phyloP scores from a whole-genome alignment of 2,888 invertebrate species.

The Nebria brevicollis region DNA sequence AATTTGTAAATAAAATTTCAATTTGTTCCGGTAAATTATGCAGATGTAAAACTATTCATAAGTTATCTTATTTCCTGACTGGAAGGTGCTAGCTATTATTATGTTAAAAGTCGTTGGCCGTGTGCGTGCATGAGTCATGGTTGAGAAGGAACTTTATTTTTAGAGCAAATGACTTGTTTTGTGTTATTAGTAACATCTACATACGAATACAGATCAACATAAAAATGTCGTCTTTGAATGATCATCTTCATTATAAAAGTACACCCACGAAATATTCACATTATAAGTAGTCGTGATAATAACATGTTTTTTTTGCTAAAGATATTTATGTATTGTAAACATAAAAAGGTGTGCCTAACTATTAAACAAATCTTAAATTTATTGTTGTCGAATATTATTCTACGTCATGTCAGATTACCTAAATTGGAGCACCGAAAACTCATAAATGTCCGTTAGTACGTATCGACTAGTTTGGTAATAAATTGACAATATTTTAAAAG shows the following conservation, averaged over 20 bases:
- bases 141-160: conserved; percentile 15
- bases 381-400: not conserved
- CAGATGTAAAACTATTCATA: not conserved
- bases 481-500: too few species aligned
- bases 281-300: not conserved
- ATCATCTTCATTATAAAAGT: not conserved
- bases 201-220: not conserved
- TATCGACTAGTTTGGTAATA: too few species aligned
- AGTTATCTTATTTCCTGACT: not conserved
- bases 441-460: not conserved
- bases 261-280: not conserved
- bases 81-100: conserved; percentile 31
- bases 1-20: not conserved
- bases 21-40: not conserved
- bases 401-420: not conserved
- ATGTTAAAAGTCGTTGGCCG: conserved; percentile 37
- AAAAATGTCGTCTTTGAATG: not conserved
- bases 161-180: not conserved
- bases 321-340: not conserved
- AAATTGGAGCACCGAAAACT: not conserved
- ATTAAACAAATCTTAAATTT: not conserved
- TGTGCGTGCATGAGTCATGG: conserved; percentile 21
- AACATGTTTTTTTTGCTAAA: not conserved
- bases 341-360: not conserved
- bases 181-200: not conserved